Conservation (phyloP, 2,888 invertebrate species). For the Teleiodes luculella region DNA sequence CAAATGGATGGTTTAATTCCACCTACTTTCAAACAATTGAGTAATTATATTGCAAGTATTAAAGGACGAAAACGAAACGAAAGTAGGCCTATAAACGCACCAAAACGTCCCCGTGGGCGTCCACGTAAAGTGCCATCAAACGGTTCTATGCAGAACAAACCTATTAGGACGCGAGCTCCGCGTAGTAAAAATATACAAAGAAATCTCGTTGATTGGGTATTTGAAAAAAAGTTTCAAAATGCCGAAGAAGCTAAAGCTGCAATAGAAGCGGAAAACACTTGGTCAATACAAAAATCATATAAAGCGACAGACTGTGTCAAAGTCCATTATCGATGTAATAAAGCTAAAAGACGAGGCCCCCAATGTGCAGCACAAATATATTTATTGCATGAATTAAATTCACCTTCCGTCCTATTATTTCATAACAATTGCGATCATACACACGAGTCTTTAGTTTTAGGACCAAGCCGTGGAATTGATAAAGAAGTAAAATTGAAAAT, state of each 20-base stretch:
- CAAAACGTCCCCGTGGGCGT: neutral
- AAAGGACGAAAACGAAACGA: neutral
- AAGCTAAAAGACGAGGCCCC: neutral
- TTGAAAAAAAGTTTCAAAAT: neutral
- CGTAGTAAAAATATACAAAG: neutral
- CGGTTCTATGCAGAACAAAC: neutral
- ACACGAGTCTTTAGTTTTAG: neutral
- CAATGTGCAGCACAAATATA: neutral
- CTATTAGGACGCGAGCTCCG: neutral
- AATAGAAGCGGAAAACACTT: neutral
- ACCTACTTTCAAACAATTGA: neutral
- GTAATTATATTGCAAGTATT: neutral
- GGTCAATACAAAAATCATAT: neutral
- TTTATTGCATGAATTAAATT: neutral
- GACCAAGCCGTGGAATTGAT: neutral
- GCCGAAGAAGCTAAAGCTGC: neutral
- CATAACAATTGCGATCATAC: slow-evolving; percentile 5
- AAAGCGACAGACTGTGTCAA: neutral
- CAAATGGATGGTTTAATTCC: neutral
- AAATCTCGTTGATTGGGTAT: neutral
- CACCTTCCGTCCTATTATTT: neutral
- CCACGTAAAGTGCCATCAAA: neutral
- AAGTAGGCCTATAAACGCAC: neutral
- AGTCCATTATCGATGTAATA: neutral
- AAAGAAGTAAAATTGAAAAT: neutral